A percentile compares a stretch with the other conserved stretches of the same genome.
These are phyloP conservation scores for Aphidoletes aphidimyza DNA, from an alignment of 2,888 invertebrate species.

Conservation along the genomic window DNA sequence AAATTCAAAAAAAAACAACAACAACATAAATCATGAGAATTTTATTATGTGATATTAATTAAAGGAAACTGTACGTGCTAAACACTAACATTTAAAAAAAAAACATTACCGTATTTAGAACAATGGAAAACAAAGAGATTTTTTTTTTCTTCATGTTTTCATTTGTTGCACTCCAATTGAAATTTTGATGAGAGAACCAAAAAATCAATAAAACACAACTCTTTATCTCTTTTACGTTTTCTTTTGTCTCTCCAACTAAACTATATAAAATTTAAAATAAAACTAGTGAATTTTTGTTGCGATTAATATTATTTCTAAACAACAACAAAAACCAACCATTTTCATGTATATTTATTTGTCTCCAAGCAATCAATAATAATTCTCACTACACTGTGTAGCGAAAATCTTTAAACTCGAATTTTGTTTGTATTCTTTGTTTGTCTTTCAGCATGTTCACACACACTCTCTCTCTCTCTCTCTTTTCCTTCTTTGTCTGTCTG, in stretches of 20 bases:
- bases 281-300: no score
- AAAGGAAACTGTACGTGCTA: conserved; percentile 45
- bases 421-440: background rate
- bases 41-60: conserved; percentile 51
- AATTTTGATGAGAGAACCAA: background rate
- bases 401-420: background rate
- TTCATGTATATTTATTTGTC: no score
- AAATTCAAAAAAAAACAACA: background rate
- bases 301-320: no score
- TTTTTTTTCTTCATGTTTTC: background rate
- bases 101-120: background rate
- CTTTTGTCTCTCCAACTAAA: no score
- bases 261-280: no score
- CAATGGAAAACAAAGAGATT: background rate
- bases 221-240: no score
- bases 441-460: background rate
- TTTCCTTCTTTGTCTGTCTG: no score
- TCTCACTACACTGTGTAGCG: background rate
- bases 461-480: background rate
- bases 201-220: background rate
- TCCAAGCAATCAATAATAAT: no score
- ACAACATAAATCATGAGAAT: conserved; percentile 44
- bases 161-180: background rate
- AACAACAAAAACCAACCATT: no score
- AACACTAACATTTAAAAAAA: background rate